phyloP scores from a whole-genome alignment of 2,888 invertebrate species.

The Escarpia spicata region DNA sequence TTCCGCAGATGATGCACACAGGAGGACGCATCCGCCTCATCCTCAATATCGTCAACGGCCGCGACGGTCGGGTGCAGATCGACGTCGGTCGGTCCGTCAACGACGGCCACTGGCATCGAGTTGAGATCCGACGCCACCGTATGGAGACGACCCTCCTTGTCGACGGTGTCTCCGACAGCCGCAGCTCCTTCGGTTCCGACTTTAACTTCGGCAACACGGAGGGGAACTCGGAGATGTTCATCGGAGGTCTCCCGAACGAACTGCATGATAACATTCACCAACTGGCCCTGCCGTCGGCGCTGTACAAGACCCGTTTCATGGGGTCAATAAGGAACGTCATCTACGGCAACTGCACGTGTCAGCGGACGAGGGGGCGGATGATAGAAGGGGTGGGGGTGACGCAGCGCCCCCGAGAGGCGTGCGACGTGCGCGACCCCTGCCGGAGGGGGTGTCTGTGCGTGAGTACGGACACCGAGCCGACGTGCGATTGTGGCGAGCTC shows the following conservation, averaged over 20 bases:
- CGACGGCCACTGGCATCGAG: conserved; percentile 92
- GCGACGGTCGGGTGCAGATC: conserved; percentile 51
- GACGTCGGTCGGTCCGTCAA: conserved; percentile 71
- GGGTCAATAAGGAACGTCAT: conserved; percentile 59
- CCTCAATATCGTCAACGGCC: conserved; percentile 57
- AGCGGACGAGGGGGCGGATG: conserved; percentile 46
- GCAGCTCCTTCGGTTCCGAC: conserved; percentile 56
- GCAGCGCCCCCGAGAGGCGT: conserved; percentile 46
- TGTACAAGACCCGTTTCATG: conserved; percentile 45
- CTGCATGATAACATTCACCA: conserved; percentile 40
- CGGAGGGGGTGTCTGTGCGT: conserved; percentile 56
- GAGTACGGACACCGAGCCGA: conserved; percentile 49
- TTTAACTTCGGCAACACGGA: conserved; percentile 53
- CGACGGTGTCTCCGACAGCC: conserved; percentile 49
- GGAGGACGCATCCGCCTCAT: conserved; percentile 75
- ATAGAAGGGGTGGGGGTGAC: conserved; percentile 46
- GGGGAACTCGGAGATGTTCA: conserved; percentile 56
- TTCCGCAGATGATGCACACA: conserved; percentile 38
- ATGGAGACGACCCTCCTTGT: conserved; percentile 57
- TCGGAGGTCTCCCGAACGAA: conserved; percentile 56
- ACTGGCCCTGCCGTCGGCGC: conserved; percentile 50
- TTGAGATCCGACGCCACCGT: conserved; percentile 75
- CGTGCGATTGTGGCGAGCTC: conserved; percentile 53
- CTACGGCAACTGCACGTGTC: conserved; percentile 61
- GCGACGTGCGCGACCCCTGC: conserved; percentile 54